Evolutionary conservation across 2,888 invertebrate species (phyloP), one percentile per base, ranked within the genome.

Genomic region (Salpingus planirostris): DNA sequence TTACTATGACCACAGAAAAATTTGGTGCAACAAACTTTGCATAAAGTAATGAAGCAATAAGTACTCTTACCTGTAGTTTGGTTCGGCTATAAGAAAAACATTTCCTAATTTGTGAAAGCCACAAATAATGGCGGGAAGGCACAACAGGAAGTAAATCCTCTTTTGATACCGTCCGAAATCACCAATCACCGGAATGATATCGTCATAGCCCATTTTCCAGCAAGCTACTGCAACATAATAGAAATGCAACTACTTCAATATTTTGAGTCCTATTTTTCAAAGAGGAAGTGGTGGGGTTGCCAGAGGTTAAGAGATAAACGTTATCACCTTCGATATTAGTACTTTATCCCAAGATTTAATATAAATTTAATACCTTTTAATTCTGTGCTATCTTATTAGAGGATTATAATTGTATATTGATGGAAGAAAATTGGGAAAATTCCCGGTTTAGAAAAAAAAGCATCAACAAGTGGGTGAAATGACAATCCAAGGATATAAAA

Each of bases 71-170:
- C 76, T 73, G 54, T 75, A 71, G 36, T 73, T 62, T 33, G 78
- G 73, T 61, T 74, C 76, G 3, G 79, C 79, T 35, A 76, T 69
- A 4, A 82, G 64, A 55, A 83, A 82, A 1, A 80, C 80, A 36
- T 79, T 79, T 10, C 75, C 78, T 24, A 83, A 62, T 58, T 82
- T 82, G 57, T 82, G 81, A 46, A 83, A 76, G 27, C 81, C 81
- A 59, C 80, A 80, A 10, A 76, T 68, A 50, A 83, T 77, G 4
- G 79, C 76, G 11, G 82, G 80, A 27, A 82, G 64, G 50, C 80
- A 80, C 24, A 83, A 65, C 24, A 82, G 59, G 38, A 81, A 65
- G 52, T 78, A 81, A 40, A 81, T 76, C 40, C 76, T 67, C 46
- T 69, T 72, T 57, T 83, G 83, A 54, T 82, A 65, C 44, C 55